Evolutionary conservation across 2,888 invertebrate species (phyloP), one percentile per base, ranked within the genome.

Genomic region (Myopa tessellatipennis): DNA sequence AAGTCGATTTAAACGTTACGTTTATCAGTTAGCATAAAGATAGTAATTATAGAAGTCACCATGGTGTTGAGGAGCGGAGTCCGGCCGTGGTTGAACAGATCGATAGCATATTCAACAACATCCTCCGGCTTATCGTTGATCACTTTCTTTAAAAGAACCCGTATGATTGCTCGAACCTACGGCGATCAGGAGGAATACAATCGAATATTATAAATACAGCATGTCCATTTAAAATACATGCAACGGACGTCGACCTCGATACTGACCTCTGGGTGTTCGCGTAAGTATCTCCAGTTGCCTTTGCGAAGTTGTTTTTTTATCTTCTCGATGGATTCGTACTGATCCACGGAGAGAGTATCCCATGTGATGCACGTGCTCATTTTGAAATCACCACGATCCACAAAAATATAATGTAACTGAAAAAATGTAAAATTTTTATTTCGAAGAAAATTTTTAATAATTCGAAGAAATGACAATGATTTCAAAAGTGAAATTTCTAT

Each of bases 111-210:
- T 67, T 83, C 70, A 26, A 82, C 82, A 4, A 86, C 71, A 75
- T 85, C 81, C 0, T 76, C 26, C 0, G 86, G 83, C 61, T 82
- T 81, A 3, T 77, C 83, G 75, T 83, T 85, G 10, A 86, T 80
- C 0, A 84, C 79, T 50, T 86, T 82, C 45, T 84, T 82, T 40
- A 86, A 78, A 14, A 86, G 82, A 1, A 87, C 85, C 6, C 86
- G 83, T 52, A 86, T 81, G 14, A 86, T 85, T 36, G 86, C 86
- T 4, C 87, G 84, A 60, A 87, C 81, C 86, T 86, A 50, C 45
- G 45, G 26, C 26, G 26, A 26, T 26, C 26, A 26, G 26, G 26
- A 45, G 10, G 34, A 4, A 18, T 34, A 18, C 12, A 52, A 36
- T 26, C 26, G 26, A 26, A 1, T 26, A 26, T 26, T 26, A 26